phyloP scores from a whole-genome alignment of 2,888 invertebrate genomes.

The Pseudococcus longispinus region DNA sequence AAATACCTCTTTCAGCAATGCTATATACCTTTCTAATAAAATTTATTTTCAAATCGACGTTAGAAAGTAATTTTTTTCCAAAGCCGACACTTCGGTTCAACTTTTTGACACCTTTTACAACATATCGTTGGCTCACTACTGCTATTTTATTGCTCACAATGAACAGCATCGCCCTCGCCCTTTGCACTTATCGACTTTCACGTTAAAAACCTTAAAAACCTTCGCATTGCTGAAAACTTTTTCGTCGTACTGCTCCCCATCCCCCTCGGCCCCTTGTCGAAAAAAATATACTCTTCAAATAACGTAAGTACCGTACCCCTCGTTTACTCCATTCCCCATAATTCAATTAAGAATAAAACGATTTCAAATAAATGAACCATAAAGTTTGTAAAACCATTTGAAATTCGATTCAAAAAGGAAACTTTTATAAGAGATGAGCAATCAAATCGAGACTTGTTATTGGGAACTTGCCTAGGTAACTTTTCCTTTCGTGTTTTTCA shows the following conservation, averaged over 20 bases:
- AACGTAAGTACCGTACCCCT: background rate
- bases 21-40: background rate
- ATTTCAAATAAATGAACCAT: conserved; percentile 45
- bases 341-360: conserved; percentile 33
- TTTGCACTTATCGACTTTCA: background rate
- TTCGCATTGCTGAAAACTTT: background rate
- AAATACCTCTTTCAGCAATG: background rate
- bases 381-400: conserved; percentile 23
- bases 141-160: background rate
- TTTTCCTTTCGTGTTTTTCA: background rate
- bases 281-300: background rate
- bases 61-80: background rate
- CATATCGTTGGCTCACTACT: background rate
- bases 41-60: background rate
- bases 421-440: conserved; percentile 8
- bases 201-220: background rate
- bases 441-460: conserved; percentile 23
- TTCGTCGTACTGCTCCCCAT: background rate
- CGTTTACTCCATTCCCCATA: background rate
- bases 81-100: background rate
- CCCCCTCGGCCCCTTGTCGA: background rate
- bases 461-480: background rate
- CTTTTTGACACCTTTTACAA: conserved; percentile 20
- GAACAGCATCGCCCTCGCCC: background rate
- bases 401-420: background rate